Evolutionary conservation across 2,888 invertebrate genomes (phyloP), one percentile per base, ranked within the genome.

Genomic region (Creontiades dilutus): DNA sequence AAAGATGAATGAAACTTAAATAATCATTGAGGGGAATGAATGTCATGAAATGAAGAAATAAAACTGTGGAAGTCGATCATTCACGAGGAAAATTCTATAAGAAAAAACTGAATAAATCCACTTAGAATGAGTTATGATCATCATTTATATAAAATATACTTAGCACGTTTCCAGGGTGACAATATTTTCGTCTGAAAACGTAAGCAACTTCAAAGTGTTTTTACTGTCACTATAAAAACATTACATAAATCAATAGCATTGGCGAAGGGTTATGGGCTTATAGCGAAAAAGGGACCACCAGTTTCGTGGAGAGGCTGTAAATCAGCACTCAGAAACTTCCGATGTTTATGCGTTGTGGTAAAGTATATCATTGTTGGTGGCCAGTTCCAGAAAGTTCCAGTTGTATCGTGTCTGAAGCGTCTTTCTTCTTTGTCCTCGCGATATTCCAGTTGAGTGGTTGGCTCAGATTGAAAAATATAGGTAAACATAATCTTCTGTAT

Each of bases 301-400:
- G 78, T 78, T 47, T 16, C 78, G 46, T 16, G 46, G 46, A 47
- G 16, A 47, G 61, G 13, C 86, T n/a, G 75, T 75, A 86, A 75
- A 86, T 86, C 68, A 86, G 37, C 86, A 46, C 47, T 75, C 76
- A 3, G n/a, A 46, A 86, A 86, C 68, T 86, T 55, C 46, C 47
- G 86, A 86, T 86, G 82, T 82, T 82, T 82, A 82, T 82, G 82
- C 82, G 52, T 82, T 82, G 68, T 68, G 68, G 68, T 68, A 23
- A 23, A 68, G 52, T 11, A 52, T 23, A 23, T 11, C 27, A 23
- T 23, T 19, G 61, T 68, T 68, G 23, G 68, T 2, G 37, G 75
- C 28, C 75, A 75, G 16, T 75, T 75, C 4, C 9, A 13, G 37
- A n/a, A 47, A 78, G 78, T 68, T 68, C 12, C 68, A 19, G 19